Conservation (phyloP, 2,113 vertebrate species). For the Planiliza haematocheilus region DNA sequence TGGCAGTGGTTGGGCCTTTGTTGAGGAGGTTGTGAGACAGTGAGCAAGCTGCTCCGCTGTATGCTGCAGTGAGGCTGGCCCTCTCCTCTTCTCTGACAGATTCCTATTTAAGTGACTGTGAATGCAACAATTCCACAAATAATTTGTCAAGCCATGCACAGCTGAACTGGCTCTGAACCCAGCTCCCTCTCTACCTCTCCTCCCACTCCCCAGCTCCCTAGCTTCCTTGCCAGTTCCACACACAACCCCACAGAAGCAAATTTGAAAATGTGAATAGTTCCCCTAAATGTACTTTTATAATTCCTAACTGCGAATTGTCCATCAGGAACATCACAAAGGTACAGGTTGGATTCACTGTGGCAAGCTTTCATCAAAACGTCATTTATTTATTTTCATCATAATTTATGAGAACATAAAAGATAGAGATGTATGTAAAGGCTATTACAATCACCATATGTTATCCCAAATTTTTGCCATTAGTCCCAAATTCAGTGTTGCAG, state of each 20-base stretch:
- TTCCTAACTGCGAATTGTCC: too few relatives aligned
- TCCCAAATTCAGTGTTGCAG: too few relatives aligned
- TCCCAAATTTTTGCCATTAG: too few relatives aligned
- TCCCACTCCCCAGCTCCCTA: slow-evolving; percentile 28
- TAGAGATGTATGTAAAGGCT: too few relatives aligned
- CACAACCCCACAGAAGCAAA: slow-evolving; percentile 3
- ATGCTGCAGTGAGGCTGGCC: slow-evolving; percentile 88
- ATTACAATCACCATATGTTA: not conserved
- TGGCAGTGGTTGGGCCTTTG: slow-evolving; percentile 52
- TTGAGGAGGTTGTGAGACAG: slow-evolving; percentile 81
- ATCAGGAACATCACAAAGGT: not conserved
- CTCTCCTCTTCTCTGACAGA: slow-evolving; percentile 87
- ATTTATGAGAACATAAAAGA: not conserved
- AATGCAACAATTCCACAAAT: slow-evolving; percentile 99
- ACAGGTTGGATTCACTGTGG: too few relatives aligned
- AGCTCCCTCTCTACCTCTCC: slow-evolving; percentile 54
- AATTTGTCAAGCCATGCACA: slow-evolving; percentile 97
- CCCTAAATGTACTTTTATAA: not conserved
- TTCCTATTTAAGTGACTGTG: slow-evolving; percentile 99
- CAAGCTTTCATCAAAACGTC: too few relatives aligned
- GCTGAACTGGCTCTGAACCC: slow-evolving; percentile 98
- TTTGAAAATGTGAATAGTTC: not conserved
- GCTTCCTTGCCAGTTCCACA: slow-evolving; percentile 1
- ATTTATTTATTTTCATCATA: not conserved
- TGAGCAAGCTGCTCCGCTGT: slow-evolving; percentile 87